phyloP scores from a whole-genome alignment of 2,888 invertebrate genomes.

The Watsonalla cultraria region DNA sequence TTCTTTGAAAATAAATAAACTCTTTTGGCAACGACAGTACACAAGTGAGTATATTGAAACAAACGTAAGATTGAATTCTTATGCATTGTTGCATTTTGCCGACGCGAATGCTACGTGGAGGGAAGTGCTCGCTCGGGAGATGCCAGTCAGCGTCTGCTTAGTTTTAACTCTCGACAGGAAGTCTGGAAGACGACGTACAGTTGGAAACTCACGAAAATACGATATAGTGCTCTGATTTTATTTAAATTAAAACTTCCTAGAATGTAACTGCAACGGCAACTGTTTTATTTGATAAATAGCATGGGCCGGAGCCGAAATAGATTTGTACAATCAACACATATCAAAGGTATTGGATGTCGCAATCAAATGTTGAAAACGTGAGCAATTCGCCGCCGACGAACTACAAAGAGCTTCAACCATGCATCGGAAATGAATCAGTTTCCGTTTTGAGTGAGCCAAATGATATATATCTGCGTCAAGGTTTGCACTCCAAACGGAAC shows the following conservation, averaged over 20 bases:
- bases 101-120: constrained; percentile 64
- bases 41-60: constrained; percentile 32
- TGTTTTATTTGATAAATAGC: background rate
- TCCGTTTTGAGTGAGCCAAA: constrained; percentile 69
- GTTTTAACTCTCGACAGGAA: constrained; percentile 49
- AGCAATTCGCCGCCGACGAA: constrained; percentile 70
- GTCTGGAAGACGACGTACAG: constrained; percentile 18
- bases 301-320: background rate
- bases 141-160: constrained; percentile 72
- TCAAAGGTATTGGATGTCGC: constrained; percentile 64
- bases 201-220: constrained; percentile 7
- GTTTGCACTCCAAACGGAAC: constrained; percentile 46
- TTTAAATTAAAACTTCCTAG: background rate
- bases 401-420: constrained; percentile 75
- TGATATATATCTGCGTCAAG: constrained; percentile 59
- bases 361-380: constrained; percentile 75
- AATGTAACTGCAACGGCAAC: too few relatives aligned
- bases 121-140: constrained; percentile 61
- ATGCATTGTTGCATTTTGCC: constrained; percentile 74
- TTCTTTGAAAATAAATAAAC: constrained; percentile 1
- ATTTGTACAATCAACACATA: constrained; percentile 29
- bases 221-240: background rate
- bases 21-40: constrained; percentile 12
- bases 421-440: constrained; percentile 78
- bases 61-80: constrained; percentile 69